Conservation (phyloP, 2,113 vertebrate genomes). For the Otus sunia region DNA sequence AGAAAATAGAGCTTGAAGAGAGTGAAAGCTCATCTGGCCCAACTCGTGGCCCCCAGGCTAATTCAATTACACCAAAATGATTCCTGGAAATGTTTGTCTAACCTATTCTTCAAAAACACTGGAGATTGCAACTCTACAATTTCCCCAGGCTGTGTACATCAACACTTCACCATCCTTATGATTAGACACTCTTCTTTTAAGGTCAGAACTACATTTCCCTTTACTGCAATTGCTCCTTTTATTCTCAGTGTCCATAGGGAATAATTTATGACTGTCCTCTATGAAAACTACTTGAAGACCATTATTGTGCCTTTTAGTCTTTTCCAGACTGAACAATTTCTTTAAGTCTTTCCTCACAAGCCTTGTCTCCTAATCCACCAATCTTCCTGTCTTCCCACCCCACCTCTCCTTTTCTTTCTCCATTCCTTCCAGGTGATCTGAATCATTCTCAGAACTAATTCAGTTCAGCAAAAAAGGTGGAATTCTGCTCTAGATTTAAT, state of each 20-base stretch:
- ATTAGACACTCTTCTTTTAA: conserved; percentile 24
- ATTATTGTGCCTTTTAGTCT: neutral
- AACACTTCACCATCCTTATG: neutral
- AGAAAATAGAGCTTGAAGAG: neutral
- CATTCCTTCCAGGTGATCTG: neutral
- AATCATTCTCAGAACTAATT: neutral
- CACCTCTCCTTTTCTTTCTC: neutral
- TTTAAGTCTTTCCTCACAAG: neutral
- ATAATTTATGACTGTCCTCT: neutral
- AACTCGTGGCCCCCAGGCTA: neutral
- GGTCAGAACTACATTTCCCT: neutral
- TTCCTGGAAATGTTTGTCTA: conserved; percentile 39
- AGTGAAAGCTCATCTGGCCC: neutral
- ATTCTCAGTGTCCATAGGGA: neutral
- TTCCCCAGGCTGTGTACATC: neutral
- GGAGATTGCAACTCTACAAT: neutral
- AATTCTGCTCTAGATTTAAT: neutral
- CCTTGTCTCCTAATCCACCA: neutral
- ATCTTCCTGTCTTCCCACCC: too few relatives aligned
- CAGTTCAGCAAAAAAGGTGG: neutral
- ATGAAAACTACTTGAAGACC: neutral
- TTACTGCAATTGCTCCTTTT: neutral
- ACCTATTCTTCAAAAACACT: neutral
- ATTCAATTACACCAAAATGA: neutral
- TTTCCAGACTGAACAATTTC: neutral